A percentile compares a stretch with the other conserved stretches of the same genome.
Evolutionary conservation across 2,888 invertebrate genomes (phyloP).

Genomic region (Drosophila falleni): DNA sequence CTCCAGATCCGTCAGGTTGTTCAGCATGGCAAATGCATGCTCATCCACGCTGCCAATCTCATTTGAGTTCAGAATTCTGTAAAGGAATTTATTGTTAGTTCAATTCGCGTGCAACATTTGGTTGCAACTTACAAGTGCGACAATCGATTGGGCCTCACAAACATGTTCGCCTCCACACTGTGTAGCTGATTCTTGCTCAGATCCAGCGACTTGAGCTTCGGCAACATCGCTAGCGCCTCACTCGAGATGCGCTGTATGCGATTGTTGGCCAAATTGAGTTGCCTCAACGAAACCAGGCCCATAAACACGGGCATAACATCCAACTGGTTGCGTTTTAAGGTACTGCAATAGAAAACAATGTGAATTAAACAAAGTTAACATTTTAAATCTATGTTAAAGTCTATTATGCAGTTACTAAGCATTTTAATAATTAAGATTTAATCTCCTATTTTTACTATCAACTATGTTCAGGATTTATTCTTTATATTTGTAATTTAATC

Average conservation of each 20-base stretch:
- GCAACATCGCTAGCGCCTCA: slow-evolving; percentile 94
- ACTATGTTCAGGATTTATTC: too few species aligned
- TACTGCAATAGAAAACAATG: slow-evolving; percentile 53
- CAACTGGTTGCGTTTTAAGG: slow-evolving; percentile 92
- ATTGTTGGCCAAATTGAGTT: slow-evolving; percentile 93
- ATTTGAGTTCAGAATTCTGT: slow-evolving; percentile 90
- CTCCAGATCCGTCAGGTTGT: slow-evolving; percentile 90
- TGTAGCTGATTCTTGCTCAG: slow-evolving; percentile 86
- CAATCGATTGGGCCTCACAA: slow-evolving; percentile 85
- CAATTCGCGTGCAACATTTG: not conserved
- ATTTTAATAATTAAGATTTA: too few species aligned
- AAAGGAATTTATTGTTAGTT: slow-evolving; percentile 60
- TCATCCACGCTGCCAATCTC: slow-evolving; percentile 90
- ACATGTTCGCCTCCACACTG: slow-evolving; percentile 84
- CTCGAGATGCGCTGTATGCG: slow-evolving; percentile 91
- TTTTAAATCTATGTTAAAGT: not conserved
- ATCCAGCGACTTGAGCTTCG: slow-evolving; percentile 84
- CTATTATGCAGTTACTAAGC: not conserved
- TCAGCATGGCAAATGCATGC: slow-evolving; percentile 90
- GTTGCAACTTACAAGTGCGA: slow-evolving; percentile 77
- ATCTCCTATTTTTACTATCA: too few species aligned
- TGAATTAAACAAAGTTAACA: not conserved
- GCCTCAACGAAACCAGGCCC: slow-evolving; percentile 90
- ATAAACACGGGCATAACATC: slow-evolving; percentile 92
- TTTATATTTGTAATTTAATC: too few species aligned